Base-by-base conservation (phyloP, 2,888 invertebrate species). In the Athalia circularis region DNA sequence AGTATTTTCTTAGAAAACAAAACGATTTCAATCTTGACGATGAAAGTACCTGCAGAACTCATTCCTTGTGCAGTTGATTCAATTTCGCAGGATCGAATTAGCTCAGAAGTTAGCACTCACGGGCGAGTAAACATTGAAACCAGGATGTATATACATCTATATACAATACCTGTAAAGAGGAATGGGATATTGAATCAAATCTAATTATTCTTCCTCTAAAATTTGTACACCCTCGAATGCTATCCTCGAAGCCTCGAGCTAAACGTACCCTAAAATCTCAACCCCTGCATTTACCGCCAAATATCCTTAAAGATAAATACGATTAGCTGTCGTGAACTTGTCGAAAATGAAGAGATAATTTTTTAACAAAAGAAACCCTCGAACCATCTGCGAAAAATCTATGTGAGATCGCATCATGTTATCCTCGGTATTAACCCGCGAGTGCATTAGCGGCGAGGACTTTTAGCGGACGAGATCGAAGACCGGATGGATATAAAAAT, bases 91-190 rank as follows among this genome's bases (percentile, higher is more conserved):
- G 57, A 72, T 72, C 59, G 72, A 72, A 72, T 72, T 72, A 72
- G 72, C n/a, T 9, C n/a, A 57, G 43, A 72, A 72, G 72, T 72
- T 72, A 72, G 72, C 45, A 72, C 72, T 72, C 59, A 13, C 13
- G 72, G 59, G n/a, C 29, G 59, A 59, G 57, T 13, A 59, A 72
- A 59, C 59, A 59, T 15, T 72, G 57, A 59, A 59, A 68, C 68
- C 43, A 50, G 45, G 45, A 15, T 5, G 15, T 13, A 9, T 13
- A 29, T 29, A 29, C 29, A 29, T 29, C 29, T 29, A 29, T 29
- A 29, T 29, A 29, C 29, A 29, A 29, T 29, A 29, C 29, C 29
- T 29, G 29, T 29, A 29, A 2, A 29, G 57, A 72, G 59, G 45
- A 72, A 9, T 45, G 70, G 29, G 57, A 72, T 72, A 72, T 72